Base-by-base conservation (phyloP, 1,140 invertebrate genomes). In the Drosophila sulfurigaster region DNA sequence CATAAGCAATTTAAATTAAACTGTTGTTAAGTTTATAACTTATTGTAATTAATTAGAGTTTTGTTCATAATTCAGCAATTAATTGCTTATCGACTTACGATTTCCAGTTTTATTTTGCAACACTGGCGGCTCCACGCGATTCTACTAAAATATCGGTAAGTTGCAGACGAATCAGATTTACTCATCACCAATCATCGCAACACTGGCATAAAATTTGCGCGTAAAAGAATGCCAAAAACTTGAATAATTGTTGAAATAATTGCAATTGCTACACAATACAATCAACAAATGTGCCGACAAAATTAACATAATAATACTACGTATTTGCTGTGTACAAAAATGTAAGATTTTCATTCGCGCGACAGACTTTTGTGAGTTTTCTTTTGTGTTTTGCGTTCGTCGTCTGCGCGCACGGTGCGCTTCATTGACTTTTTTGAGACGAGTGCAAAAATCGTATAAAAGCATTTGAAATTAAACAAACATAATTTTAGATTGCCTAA, bases 341-440 rank as follows among this genome's bases (percentile, higher is more conserved):
- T 69, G 80, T 82, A 67, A 88, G 73, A 78, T 75, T 43, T 59
- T 38, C 35, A 3, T 4, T 15, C 38, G 5, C 52, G 13, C 28
- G 16, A 54, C 43, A 56, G 16, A 20, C 48, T 56, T 67, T 88
- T 75, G 80, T 66, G 70, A 52, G 60, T 88, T 88, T 88, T 89
- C 78, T 83, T 88, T 87, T 87, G 83, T 87, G 80, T 78, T 69
- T 38, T 38, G 35, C 80, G 72, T 79, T 79, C 72, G 75, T 75
- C 54, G 82, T 82, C 82, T 86, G 83, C 70, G 73, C 75, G 67
- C 71, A 75, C 77, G 59, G 75, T 83, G 78, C 83, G 83, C 83
- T 88, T 88, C 77, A 80, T 88, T 87, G 85, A 88, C 83, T 87
- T 86, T 87, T 86, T 77, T 38, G 10, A 38, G 72, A 68, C 75